A percentile compares a stretch with the other conserved stretches of the same genome.
Conservation (phyloP, 92 coral and sea anemone genomes). For the Heliopora coerulea region DNA sequence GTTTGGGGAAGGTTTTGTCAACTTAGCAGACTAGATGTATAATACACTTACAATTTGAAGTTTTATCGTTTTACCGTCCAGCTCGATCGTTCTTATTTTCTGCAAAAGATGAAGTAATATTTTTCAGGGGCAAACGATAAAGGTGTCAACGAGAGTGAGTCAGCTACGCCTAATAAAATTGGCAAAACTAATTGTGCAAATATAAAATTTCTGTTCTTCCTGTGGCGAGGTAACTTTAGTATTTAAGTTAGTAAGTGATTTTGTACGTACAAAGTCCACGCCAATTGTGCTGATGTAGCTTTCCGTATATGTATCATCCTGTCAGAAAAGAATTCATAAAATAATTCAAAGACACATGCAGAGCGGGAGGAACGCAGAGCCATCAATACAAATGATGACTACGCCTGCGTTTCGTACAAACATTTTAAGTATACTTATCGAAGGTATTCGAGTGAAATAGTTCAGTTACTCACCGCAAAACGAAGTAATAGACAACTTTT, state of each 20-base stretch:
- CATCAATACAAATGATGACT: constrained; percentile 24
- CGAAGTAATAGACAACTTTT: constrained; percentile 99
- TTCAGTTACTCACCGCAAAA: constrained; percentile 92
- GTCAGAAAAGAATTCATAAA: constrained; percentile 28
- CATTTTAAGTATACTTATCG: background rate
- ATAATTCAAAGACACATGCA: background rate
- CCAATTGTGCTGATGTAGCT: constrained; percentile 99
- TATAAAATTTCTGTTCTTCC: background rate
- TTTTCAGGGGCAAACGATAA: constrained; percentile 1
- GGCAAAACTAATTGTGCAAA: constrained; percentile 30
- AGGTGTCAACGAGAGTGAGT: too few relatives aligned
- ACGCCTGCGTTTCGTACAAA: constrained; percentile 18
- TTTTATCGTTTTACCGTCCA: constrained; percentile 99
- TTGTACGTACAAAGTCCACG: constrained; percentile 93
- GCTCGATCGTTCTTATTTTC: constrained; percentile 99
- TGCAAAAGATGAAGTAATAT: constrained; percentile 37
- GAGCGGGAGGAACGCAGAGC: constrained; percentile 43
- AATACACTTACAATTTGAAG: constrained; percentile 89
- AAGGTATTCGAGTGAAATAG: constrained; percentile 7
- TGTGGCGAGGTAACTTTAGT: too few relatives aligned
- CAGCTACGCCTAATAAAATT: too few relatives aligned
- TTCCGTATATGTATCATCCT: constrained; percentile 99
- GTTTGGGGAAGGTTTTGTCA: background rate
- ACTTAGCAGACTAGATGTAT: background rate
- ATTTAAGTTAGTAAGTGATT: background rate